These are phyloP conservation scores for Strigamia maritima DNA, from an alignment of 2,888 invertebrate genomes.

Conservation along the genomic window DNA sequence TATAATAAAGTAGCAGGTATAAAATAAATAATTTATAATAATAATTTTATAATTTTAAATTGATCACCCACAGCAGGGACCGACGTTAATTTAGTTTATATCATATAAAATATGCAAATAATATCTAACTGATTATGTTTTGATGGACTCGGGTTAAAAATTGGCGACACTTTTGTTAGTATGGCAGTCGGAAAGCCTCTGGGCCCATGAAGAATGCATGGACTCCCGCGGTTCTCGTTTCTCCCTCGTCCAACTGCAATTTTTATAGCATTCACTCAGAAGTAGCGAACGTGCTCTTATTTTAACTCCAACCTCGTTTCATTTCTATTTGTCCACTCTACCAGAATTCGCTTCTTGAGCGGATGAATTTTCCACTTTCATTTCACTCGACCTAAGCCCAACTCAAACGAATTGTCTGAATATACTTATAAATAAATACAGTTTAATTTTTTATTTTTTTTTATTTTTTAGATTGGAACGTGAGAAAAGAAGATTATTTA, in stretches of 20 bases:
- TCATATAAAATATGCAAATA: too few species aligned
- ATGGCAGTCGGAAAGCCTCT: background rate
- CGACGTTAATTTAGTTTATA: too few species aligned
- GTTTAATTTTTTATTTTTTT: background rate
- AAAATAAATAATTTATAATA: too few species aligned
- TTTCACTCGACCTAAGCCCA: background rate
- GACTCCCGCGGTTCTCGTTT: background rate
- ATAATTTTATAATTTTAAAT: too few species aligned
- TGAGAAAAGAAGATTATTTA: too few species aligned
- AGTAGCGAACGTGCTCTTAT: background rate
- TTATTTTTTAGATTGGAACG: background rate
- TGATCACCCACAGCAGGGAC: too few species aligned
- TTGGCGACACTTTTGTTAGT: background rate
- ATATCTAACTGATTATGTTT: too few species aligned
- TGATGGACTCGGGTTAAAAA: background rate
- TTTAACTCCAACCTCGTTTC: background rate
- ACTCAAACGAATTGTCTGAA: background rate
- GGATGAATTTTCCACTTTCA: background rate
- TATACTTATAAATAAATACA: too few species aligned
- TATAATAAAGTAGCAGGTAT: too few species aligned
- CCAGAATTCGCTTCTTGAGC: background rate
- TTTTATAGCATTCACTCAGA: background rate
- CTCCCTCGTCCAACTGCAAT: background rate
- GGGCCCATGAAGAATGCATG: background rate
- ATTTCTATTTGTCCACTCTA: background rate